Evolutionary conservation across 2,797 vertebrate genomes (phyloP), one percentile per base, ranked within the genome.

Genomic region (Tachyglossus aculeatus): DNA sequence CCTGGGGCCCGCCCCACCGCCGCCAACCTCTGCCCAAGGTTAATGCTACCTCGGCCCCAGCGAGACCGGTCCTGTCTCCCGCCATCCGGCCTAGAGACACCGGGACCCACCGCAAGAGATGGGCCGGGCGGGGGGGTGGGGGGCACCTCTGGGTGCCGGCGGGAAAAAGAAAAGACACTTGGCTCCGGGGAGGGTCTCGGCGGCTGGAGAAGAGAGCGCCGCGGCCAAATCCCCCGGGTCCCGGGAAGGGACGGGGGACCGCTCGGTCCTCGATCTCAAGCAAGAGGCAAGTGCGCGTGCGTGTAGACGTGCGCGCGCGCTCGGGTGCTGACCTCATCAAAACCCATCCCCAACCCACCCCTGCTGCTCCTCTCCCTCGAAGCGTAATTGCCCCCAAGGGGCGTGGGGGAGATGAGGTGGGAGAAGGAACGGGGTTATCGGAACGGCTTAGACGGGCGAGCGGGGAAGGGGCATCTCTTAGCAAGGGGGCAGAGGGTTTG

Each of bases 281-380:
- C n/a, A n/a, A n/a, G n/a, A n/a, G n/a, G n/a, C n/a, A n/a, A n/a
- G n/a, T n/a, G n/a, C n/a, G n/a, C n/a, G n/a, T n/a, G n/a, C n/a
- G n/a, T n/a, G n/a, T n/a, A n/a, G n/a, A n/a, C n/a, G n/a, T n/a
- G n/a, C n/a, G n/a, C n/a, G n/a, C n/a, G n/a, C n/a, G n/a, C n/a
- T n/a, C n/a, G n/a, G 67, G 71, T 48, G 77, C 83, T 89, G 86
- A 88, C 86, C 88, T 89, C 85, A 88, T 88, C 79, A 6, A 51
- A 73, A 87, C 76, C 80, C 83, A 87, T 66, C 71, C 73, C 81
- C 80, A 68, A 80, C 79, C 81, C 79, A 71, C 80, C 63, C 82
- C 47, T 21, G 63, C 64, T 77, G 59, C 69, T 80, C 71, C 67
- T 81, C 86, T 86, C 77, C 82, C 21, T 19, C n/a, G 59, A 34